phyloP scores from a whole-genome alignment of 2,797 vertebrate species.

The Hafferia zeledoni region DNA sequence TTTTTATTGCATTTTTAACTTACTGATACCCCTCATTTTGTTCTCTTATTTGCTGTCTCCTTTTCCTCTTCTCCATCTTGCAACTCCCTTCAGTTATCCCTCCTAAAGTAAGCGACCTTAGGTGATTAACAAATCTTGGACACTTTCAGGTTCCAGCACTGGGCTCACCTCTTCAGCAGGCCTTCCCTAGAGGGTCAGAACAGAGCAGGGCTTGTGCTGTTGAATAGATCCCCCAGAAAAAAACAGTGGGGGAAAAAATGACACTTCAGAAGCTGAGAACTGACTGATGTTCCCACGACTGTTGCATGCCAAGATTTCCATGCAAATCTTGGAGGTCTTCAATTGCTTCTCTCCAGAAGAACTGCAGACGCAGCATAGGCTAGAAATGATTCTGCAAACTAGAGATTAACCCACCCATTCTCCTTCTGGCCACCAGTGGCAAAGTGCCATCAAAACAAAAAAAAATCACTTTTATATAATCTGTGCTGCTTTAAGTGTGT shows the following conservation, averaged over 20 bases:
- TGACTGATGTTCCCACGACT: background rate
- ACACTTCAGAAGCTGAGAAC: background rate
- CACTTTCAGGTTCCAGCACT: background rate
- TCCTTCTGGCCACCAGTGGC: background rate
- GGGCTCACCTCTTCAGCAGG: background rate
- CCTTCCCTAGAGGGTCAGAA: background rate
- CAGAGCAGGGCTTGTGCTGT: background rate
- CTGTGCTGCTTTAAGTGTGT: background rate
- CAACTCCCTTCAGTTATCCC: background rate
- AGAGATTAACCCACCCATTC: background rate
- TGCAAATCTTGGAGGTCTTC: background rate
- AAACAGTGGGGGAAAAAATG: background rate
- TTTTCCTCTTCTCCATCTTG: background rate
- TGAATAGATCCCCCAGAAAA: background rate
- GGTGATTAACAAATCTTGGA: background rate
- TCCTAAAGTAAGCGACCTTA: background rate
- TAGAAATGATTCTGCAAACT: background rate
- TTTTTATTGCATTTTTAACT: background rate
- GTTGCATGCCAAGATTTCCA: background rate
- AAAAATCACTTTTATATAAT: background rate
- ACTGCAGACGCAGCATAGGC: background rate
- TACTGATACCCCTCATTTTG: accelerated
- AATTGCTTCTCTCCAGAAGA: background rate
- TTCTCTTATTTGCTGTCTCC: background rate
- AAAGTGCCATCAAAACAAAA: background rate